Evolutionary conservation across 2,888 invertebrate genomes (phyloP).

Genomic region (Ormia ochracea): DNA sequence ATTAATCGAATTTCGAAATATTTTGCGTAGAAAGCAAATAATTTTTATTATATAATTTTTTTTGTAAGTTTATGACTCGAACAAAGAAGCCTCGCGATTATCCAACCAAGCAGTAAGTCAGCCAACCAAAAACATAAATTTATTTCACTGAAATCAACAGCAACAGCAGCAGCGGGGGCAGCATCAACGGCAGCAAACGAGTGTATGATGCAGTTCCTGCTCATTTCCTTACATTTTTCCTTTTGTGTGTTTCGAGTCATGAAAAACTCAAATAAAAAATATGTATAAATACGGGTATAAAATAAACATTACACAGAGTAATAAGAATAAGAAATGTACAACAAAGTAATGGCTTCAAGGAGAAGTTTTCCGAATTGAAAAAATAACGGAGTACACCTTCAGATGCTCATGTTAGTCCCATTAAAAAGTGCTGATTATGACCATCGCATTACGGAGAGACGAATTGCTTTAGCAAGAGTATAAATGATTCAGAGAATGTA

Average conservation of each 20-base stretch:
- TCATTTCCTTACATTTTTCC: conserved; percentile 24
- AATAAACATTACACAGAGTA: conserved; percentile 65
- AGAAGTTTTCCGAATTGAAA: conserved; percentile 33
- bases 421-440: conserved; percentile 66
- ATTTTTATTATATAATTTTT: conserved; percentile 55
- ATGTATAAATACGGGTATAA: conserved; percentile 65
- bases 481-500: conserved; percentile 16
- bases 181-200: conserved; percentile 15
- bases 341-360: conserved; percentile 56
- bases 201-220: conserved; percentile 47
- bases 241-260: conserved; percentile 39
- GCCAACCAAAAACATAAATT: conserved; percentile 41
- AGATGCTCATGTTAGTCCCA: conserved; percentile 61
- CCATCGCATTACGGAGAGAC: conserved; percentile 47
- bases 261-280: conserved; percentile 63
- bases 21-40: conserved; percentile 61
- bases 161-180: conserved; percentile 1
- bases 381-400: conserved; percentile 35
- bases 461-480: conserved; percentile 24
- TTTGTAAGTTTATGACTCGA: conserved; percentile 54
- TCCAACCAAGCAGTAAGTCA: conserved; percentile 43
- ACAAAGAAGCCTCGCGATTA: conserved; percentile 47
- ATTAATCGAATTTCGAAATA: conserved; percentile 62
- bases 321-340: conserved; percentile 64
- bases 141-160: background rate